Evolutionary conservation across 2,797 vertebrate species (phyloP).

Genomic region (Poeciliopsis gracilis): DNA sequence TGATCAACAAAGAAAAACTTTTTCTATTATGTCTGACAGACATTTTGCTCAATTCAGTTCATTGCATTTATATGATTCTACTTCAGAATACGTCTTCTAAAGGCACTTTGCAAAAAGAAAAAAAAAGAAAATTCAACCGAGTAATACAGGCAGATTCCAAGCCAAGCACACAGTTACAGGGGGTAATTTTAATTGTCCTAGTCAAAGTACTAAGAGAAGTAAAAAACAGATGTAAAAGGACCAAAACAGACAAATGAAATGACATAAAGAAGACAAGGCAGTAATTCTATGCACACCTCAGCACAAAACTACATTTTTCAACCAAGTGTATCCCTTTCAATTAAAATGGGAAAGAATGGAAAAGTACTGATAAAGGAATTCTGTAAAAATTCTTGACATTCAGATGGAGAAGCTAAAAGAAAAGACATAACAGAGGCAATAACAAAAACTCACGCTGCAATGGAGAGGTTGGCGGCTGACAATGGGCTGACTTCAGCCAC

Average conservation of each 20-base stretch:
- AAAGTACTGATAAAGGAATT: not conserved
- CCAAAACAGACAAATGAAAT: conserved; percentile 1
- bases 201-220: not conserved
- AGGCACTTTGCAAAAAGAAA: not conserved
- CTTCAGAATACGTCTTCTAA: not conserved
- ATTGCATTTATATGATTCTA: not conserved
- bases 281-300: not conserved
- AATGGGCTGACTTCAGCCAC: conserved; percentile 96
- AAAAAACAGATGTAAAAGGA: not conserved
- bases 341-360: not conserved
- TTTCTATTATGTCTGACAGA: not conserved
- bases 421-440: not conserved
- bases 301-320: not conserved
- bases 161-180: not conserved
- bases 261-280: not conserved
- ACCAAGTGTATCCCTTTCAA: not conserved
- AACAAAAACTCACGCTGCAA: conserved; percentile 88
- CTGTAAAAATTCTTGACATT: not conserved
- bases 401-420: conserved; percentile 4
- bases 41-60: not conserved
- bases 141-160: not conserved
- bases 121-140: not conserved
- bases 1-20: not conserved
- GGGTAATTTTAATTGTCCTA: not conserved
- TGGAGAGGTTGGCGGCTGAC: conserved; percentile 93